A percentile compares a stretch with the other conserved stretches of the same genome.
These are phyloP conservation scores for Opisthograptis luteolata DNA, from an alignment of 2,888 invertebrate species.

Conservation along the genomic window DNA sequence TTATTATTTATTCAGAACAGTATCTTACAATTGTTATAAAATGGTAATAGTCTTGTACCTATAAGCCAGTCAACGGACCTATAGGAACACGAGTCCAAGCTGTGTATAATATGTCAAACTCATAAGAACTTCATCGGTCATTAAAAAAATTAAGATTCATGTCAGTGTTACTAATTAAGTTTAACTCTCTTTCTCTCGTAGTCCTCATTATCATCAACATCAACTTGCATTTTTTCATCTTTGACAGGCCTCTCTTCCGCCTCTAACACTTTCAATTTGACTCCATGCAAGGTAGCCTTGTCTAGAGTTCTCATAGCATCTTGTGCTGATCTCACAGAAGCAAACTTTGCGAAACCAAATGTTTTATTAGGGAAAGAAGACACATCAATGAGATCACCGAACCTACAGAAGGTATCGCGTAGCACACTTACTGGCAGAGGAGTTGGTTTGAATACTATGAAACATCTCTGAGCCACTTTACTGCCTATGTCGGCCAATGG, in stretches of 20 bases:
- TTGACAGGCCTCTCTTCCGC: slow-evolving; percentile 89
- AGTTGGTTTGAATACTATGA: slow-evolving; percentile 86
- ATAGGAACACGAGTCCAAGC: no score
- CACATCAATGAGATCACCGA: slow-evolving; percentile 95
- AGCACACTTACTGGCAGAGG: slow-evolving; percentile 91
- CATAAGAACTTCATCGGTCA: slow-evolving; percentile 7
- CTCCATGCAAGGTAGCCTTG: slow-evolving; percentile 92
- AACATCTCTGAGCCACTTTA: slow-evolving; percentile 87
- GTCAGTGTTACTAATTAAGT: slow-evolving; percentile 39
- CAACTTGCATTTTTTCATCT: slow-evolving; percentile 45
- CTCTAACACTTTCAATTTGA: slow-evolving; percentile 93
- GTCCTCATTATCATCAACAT: slow-evolving; percentile 49
- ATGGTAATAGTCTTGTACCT: no score
- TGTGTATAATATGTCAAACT: no score
- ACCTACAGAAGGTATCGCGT: slow-evolving; percentile 94
- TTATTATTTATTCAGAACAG: no score
- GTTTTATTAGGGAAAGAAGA: slow-evolving; percentile 94
- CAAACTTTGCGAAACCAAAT: slow-evolving; percentile 96
- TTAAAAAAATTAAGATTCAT: no score
- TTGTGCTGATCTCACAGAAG: slow-evolving; percentile 89
- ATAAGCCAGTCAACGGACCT: no score
- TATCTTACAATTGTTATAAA: no score
- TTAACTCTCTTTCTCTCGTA: slow-evolving; percentile 62
- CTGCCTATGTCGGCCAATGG: slow-evolving; percentile 86
- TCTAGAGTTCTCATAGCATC: slow-evolving; percentile 89